These are phyloP conservation scores for Iguana delicatissima DNA, from an alignment of 2,797 vertebrate genomes.

Conservation along the genomic window DNA sequence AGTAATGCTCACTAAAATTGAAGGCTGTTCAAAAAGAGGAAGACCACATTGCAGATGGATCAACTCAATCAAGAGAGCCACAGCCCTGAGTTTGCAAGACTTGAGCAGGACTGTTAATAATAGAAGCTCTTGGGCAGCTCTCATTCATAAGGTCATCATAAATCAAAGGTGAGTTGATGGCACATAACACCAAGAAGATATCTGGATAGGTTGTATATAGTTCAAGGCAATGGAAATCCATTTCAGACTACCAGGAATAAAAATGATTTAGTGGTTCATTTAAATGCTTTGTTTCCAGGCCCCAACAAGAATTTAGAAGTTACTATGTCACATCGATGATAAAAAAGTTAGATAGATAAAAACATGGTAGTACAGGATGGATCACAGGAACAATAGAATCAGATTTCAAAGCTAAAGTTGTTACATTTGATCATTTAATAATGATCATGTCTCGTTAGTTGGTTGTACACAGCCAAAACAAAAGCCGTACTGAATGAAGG, in stretches of 20 bases:
- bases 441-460: no score
- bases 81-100: no score
- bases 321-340: background rate
- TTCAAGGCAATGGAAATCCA: background rate
- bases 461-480: background rate
- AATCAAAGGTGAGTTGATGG: no score
- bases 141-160: no score
- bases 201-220: background rate
- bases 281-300: background rate
- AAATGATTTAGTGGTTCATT: background rate
- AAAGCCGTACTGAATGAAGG: background rate
- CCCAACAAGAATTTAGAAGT: background rate
- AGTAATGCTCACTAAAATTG: no score
- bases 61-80: no score
- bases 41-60: no score
- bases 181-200: no score
- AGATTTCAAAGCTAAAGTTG: background rate
- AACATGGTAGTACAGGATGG: background rate
- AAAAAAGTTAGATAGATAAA: background rate
- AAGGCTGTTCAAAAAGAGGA: no score
- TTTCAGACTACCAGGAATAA: background rate
- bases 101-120: no score
- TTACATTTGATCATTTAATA: background rate
- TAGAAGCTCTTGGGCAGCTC: no score
- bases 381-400: background rate